Base-by-base conservation (phyloP, 2,888 invertebrate genomes). In the Teleiodes luculella region DNA sequence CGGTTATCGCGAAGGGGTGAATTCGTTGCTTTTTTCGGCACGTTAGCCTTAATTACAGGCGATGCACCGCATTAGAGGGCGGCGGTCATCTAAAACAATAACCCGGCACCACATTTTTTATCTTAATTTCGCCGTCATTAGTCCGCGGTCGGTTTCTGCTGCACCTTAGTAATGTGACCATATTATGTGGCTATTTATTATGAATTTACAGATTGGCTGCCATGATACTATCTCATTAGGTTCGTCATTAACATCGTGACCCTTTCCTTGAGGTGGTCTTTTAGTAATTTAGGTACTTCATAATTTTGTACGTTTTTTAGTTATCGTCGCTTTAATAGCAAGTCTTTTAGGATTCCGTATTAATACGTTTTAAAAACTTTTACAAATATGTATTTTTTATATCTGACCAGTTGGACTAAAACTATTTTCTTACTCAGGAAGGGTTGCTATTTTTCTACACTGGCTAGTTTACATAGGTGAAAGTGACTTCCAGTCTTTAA, bases 21-120 rank as follows among this genome's bases (percentile, higher is more conserved):
- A 67, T 71, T 74, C 74, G 73, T 75, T 76, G 72, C 74, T 82
- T 83, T 80, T 80, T 76, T 79, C 72, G 72, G 70, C 68, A 64
- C 58, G 64, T 65, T 66, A 63, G 57, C 72, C 76, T 80, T 86
- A 86, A 88, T 89, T 82, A 84, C 74, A 78, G 80, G 76, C 78
- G 76, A 82, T 79, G 70, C 70, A 76, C 70, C 73, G 69, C 80
- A 87, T 88, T 84, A 87, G 76, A 85, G 82, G 82, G 86, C 85
- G 86, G 88, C 74, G 68, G 76, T 78, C 78, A 82, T 86, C 80
- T 87, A 87, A 88, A 89, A 89, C 88, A 88, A 89, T 89, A 83
- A 83, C 67, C 79, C 71, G 67, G 74, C 74, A 39, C 39, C 39
- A 39, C 10, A 39, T 18, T 39, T 39, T 39, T 13, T 24, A 24